Conservation (phyloP, 2,797 vertebrate species). For the Falco biarmicus region DNA sequence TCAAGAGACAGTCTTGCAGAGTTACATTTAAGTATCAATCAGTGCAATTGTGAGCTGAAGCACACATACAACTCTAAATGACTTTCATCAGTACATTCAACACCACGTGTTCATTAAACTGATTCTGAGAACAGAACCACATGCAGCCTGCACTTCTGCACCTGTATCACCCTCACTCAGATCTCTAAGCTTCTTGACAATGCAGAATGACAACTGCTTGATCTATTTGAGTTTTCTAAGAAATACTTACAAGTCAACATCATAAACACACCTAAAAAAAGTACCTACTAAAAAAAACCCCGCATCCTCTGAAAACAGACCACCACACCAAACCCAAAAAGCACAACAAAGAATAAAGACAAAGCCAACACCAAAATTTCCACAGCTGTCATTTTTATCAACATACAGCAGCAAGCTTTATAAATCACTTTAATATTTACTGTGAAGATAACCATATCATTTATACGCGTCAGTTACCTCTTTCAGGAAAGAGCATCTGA, state of each 20-base stretch:
- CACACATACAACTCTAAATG: not conserved
- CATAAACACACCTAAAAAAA: not conserved
- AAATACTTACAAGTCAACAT: not conserved
- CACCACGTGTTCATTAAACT: not conserved
- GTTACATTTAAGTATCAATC: not conserved
- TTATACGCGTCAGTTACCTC: not conserved
- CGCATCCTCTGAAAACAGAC: not conserved
- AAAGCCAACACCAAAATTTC: not conserved
- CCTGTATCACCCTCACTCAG: not conserved
- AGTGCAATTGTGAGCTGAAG: conserved; percentile 10
- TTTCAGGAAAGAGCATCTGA: not conserved
- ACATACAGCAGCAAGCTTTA: not conserved
- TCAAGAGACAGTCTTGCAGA: not conserved
- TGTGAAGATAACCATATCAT: not conserved
- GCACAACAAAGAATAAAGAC: not conserved
- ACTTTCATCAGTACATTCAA: not conserved
- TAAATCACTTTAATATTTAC: not conserved
- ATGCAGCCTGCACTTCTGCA: not conserved
- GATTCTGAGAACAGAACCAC: not conserved
- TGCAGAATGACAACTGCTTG: not conserved
- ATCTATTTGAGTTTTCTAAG: not conserved
- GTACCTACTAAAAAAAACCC: not conserved
- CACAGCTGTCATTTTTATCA: not conserved
- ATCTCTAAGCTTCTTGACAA: not conserved
- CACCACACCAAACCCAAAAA: not conserved